Conservation (phyloP, 2,797 vertebrate species). For the Anguilla megastoma region DNA sequence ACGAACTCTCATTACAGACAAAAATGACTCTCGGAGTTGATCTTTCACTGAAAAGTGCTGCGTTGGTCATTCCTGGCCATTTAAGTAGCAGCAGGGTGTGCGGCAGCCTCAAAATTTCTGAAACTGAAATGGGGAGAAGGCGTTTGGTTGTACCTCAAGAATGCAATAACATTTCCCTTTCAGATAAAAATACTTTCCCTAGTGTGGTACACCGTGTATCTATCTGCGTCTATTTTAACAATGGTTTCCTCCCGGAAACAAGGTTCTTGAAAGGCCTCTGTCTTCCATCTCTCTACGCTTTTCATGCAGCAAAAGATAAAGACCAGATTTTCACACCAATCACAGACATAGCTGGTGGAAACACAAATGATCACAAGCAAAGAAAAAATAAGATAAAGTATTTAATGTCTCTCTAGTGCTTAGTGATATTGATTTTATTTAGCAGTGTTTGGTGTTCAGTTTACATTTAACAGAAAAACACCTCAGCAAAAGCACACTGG, state of each 20-base stretch:
- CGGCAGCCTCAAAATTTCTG: not conserved
- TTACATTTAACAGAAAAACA: slow-evolving; percentile 25
- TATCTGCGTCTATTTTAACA: not conserved
- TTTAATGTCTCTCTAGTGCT: not conserved
- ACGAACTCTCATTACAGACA: not conserved
- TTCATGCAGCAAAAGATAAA: not conserved
- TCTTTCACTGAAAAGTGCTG: too few relatives aligned
- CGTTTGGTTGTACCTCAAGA: not conserved
- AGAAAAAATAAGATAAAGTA: not conserved
- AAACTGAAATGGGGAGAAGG: not conserved
- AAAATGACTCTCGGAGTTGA: too few relatives aligned
- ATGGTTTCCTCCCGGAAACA: not conserved
- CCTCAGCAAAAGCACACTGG: slow-evolving; percentile 11
- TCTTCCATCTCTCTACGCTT: not conserved
- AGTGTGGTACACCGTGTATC: not conserved
- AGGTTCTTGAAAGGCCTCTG: not conserved
- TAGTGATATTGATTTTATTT: slow-evolving; percentile 30
- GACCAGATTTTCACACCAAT: not conserved
- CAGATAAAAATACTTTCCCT: not conserved
- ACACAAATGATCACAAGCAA: not conserved
- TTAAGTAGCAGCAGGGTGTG: not conserved
- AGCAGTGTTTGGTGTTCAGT: slow-evolving; percentile 15
- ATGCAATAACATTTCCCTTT: not conserved
- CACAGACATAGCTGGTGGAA: not conserved
- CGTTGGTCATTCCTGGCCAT: not conserved